These are phyloP conservation scores for Drosophila albomicans DNA, from an alignment of 1,140 invertebrate genomes.

Conservation along the genomic window DNA sequence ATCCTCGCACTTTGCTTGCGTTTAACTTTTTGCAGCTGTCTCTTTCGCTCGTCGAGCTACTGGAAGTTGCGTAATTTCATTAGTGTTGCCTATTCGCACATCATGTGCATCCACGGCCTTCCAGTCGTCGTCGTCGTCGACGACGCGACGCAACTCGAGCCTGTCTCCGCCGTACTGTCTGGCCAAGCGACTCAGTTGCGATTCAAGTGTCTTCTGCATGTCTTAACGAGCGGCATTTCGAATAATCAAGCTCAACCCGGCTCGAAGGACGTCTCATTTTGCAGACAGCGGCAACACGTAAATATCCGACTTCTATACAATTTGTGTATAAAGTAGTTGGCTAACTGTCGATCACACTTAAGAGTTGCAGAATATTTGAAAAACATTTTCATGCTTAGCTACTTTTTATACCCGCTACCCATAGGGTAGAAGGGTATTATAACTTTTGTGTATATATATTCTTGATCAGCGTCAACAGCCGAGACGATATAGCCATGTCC, in stretches of 20 bases:
- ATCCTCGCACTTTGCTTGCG: constrained; percentile 15
- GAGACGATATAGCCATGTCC: no score
- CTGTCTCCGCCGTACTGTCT: constrained; percentile 28
- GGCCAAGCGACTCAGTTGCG: constrained; percentile 34
- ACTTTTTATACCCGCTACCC: no score
- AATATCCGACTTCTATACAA: constrained; percentile 10
- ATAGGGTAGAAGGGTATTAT: no score
- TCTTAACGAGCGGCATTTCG: constrained; percentile 15
- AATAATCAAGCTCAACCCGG: neutral
- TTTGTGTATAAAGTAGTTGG: neutral
- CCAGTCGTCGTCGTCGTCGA: constrained; percentile 41
- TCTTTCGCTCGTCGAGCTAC: constrained; percentile 8
- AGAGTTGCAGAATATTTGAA: no score
- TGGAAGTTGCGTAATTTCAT: constrained; percentile 73
- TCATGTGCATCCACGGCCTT: constrained; percentile 40
- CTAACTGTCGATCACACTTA: neutral
- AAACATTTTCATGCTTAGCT: no score
- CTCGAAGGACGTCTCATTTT: neutral
- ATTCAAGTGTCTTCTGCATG: constrained; percentile 37
- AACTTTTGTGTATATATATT: no score
- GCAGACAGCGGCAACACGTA: constrained; percentile 11
- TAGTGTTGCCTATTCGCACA: constrained; percentile 50
- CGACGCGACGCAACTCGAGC: neutral
- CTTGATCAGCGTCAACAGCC: no score
- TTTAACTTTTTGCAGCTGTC: constrained; percentile 15